Evolutionary conservation across 2,888 invertebrate species (phyloP), one percentile per base, ranked within the genome.

Genomic region (Stenodera caucasica): DNA sequence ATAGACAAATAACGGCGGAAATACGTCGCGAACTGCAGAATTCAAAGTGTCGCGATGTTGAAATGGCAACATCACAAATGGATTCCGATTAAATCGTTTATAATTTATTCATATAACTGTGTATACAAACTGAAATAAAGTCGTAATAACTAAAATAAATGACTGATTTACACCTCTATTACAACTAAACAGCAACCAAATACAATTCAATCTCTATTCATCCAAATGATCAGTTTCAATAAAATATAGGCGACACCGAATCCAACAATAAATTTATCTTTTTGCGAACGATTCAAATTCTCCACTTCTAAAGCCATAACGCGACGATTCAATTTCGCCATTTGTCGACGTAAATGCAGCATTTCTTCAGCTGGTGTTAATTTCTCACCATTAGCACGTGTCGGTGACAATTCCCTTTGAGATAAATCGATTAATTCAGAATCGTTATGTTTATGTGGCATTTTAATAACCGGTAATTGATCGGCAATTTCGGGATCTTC

Each of bases 241-340:
- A 94, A 82, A 78, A 95, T 86, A 80, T 95, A 96, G 30, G 93
- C 90, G 71, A 95, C 84, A 29, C 94, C 91, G 70, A 93, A 81
- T 61, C 92, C 91, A 77, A 92, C 93, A 51, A 94, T 83, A 72
- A 94, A 86, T 76, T 94, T 90, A 75, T 96, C 96, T 69, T 92
- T 88, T 77, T 95, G 93, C 72, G 92, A 88, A 61, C 94, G 85
- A 75, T 91, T 90, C 70, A 90, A 83, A 76, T 91, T 90, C 73
- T 95, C 94, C 64, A 94, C 85, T 81, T 96, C 96, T 65, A 96
- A 86, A 6, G 90, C 87, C 83, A 94, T 88, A 8, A 96, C 90
- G 18, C 96, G 88, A 52, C 94, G 86, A 78, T 94, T 93, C 66
- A 96, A 79, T 78, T 94, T 94, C 21, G 92, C 91, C 74, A 96